Percentiles rank a stretch among this genome's conserved stretches.
These are phyloP conservation scores for Fulmarus glacialis DNA, from an alignment of 2,113 vertebrate genomes.

Conservation along the genomic window DNA sequence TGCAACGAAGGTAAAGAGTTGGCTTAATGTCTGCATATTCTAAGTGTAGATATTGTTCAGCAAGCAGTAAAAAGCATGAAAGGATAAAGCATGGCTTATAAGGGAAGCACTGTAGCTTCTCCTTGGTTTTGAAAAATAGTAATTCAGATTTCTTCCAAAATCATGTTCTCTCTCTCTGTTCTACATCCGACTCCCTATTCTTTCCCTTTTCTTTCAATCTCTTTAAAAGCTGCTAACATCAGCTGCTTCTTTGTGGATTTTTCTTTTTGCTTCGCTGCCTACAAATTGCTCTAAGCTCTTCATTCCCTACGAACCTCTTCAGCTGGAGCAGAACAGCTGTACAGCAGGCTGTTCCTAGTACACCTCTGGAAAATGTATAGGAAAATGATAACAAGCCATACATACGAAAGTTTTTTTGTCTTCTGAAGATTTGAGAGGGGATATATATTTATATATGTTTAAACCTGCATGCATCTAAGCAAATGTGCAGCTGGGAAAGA, in stretches of 20 bases:
- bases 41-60: not conserved
- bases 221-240: slow-evolving; percentile 72
- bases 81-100: slow-evolving; percentile 16
- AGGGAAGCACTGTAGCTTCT: slow-evolving; percentile 6
- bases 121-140: slow-evolving; percentile 36
- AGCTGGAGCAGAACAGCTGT: slow-evolving; percentile 70
- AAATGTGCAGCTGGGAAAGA: not conserved
- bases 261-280: slow-evolving; percentile 72
- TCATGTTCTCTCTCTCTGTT: slow-evolving; percentile 15
- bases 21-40: not conserved
- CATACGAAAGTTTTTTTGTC: not conserved
- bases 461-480: not conserved
- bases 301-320: slow-evolving; percentile 68
- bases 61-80: slow-evolving; percentile 14
- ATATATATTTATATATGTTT: not conserved
- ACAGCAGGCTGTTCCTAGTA: slow-evolving; percentile 45
- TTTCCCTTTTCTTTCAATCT: slow-evolving; percentile 41
- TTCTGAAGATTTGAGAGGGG: not conserved
- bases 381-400: slow-evolving; percentile 40
- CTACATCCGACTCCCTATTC: not conserved
- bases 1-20: not conserved
- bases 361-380: slow-evolving; percentile 51
- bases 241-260: slow-evolving; percentile 73
- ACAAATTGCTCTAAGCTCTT: slow-evolving; percentile 76
- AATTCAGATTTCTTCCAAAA: slow-evolving; percentile 36